These are phyloP conservation scores for Camptogramma bilineatum DNA, from an alignment of 2,888 invertebrate species.

Conservation along the genomic window DNA sequence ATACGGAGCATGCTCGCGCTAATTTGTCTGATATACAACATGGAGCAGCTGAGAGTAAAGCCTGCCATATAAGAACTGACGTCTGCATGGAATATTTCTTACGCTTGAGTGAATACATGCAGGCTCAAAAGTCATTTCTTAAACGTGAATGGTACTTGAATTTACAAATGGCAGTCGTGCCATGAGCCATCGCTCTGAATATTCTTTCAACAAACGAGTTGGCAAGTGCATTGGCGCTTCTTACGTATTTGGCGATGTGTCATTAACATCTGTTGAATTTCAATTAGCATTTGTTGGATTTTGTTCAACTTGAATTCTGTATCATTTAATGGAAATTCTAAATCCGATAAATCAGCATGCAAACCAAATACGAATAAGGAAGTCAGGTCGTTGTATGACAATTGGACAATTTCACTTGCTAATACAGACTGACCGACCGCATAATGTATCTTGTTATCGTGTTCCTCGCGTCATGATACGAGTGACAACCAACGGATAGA, in stretches of 20 bases:
- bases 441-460: conserved; percentile 55
- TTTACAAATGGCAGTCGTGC: not conserved
- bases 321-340: conserved; percentile 29
- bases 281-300: conserved; percentile 13
- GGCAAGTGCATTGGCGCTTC: conserved; percentile 16
- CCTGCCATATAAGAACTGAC: conserved; percentile 21
- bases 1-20: conserved; percentile 28
- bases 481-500: conserved; percentile 33
- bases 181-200: conserved; percentile 6
- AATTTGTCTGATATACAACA: conserved; percentile 29
- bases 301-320: conserved; percentile 10
- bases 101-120: conserved; percentile 8
- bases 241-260: conserved; percentile 11
- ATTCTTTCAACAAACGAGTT: conserved; percentile 12
- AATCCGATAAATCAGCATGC: conserved; percentile 38
- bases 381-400: conserved; percentile 59
- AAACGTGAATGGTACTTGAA: not conserved
- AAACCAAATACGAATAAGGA: conserved; percentile 47
- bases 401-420: conserved; percentile 69
- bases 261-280: conserved; percentile 12
- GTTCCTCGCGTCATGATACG: conserved; percentile 36
- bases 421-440: conserved; percentile 56
- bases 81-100: conserved; percentile 10
- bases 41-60: conserved; percentile 24
- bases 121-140: conserved; percentile 1